Evolutionary conservation across 2,888 invertebrate species (phyloP).

Genomic region (Athalia cordata): DNA sequence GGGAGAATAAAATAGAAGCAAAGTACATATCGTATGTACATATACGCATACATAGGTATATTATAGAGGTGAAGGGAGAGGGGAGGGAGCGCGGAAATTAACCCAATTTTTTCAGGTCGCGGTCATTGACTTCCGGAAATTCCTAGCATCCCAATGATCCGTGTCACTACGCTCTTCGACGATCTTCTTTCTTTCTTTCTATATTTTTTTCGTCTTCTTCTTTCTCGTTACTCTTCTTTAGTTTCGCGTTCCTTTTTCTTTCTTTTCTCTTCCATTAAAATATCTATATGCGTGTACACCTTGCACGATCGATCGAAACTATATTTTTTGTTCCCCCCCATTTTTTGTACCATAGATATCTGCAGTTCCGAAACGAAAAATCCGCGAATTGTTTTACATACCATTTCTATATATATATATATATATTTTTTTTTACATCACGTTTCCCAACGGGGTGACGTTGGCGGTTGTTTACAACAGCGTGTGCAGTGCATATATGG

Average conservation of each 20-base stretch:
- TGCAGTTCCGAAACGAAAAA: too few species aligned
- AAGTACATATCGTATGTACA: neutral
- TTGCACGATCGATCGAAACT: too few species aligned
- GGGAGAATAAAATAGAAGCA: constrained; percentile 31
- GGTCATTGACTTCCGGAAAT: constrained; percentile 38
- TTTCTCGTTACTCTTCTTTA: neutral
- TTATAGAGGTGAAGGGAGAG: constrained; percentile 7
- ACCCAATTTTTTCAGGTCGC: constrained; percentile 29
- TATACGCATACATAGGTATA: constrained; percentile 33
- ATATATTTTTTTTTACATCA: too few species aligned
- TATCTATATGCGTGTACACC: too few species aligned
- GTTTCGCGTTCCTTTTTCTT: neutral
- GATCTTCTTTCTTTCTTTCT: constrained; percentile 10
- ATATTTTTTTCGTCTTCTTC: too few species aligned
- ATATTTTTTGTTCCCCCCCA: too few species aligned
- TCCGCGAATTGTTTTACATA: too few species aligned
- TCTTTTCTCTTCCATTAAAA: too few species aligned
- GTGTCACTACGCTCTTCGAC: constrained; percentile 19
- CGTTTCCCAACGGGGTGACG: too few species aligned
- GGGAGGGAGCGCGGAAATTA: constrained; percentile 33
- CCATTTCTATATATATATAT: too few species aligned
- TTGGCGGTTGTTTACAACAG: too few species aligned
- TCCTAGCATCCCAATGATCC: constrained; percentile 30
- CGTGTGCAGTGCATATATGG: neutral
- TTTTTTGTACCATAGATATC: too few species aligned